These are phyloP conservation scores for Botia kubotai DNA, from an alignment of 2,797 vertebrate species.

Conservation along the genomic window DNA sequence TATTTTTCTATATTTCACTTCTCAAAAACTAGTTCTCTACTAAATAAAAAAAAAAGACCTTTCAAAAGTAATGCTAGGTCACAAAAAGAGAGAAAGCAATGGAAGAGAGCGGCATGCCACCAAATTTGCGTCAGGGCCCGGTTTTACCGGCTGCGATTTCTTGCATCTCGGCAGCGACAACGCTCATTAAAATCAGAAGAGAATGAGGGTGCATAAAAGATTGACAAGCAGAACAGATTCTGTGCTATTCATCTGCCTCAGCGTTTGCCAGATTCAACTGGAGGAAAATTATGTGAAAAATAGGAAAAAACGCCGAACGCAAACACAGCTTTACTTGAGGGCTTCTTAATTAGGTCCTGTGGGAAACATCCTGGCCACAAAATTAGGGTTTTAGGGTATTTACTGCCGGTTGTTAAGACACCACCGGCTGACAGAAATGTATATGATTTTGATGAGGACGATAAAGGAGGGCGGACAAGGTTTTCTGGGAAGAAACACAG, in stretches of 20 bases:
- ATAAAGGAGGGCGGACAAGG: background rate
- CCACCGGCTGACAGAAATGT: slow-evolving; percentile 10
- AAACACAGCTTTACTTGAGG: slow-evolving; percentile 48
- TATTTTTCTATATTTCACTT: too few relatives aligned
- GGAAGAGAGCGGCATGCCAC: slow-evolving; percentile 8
- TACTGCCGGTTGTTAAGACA: slow-evolving; percentile 28
- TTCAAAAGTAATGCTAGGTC: slow-evolving; percentile 23
- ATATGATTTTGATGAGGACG: slow-evolving; percentile 20
- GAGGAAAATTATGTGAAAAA: slow-evolving; percentile 37
- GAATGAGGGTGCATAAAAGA: slow-evolving; percentile 41
- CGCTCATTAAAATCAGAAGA: slow-evolving; percentile 46
- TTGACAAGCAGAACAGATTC: slow-evolving; percentile 50
- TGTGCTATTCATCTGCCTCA: slow-evolving; percentile 39
- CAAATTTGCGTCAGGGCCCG: slow-evolving; percentile 25
- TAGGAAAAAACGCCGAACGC: slow-evolving; percentile 31
- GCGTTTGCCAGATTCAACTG: slow-evolving; percentile 36
- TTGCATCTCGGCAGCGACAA: slow-evolving; percentile 1
- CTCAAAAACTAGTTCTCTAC: background rate
- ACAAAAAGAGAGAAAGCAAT: slow-evolving; percentile 23
- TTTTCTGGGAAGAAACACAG: background rate
- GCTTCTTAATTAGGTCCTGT: slow-evolving; percentile 49
- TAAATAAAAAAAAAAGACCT: slow-evolving; percentile 30
- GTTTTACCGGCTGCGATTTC: background rate
- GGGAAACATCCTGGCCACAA: slow-evolving; percentile 30
- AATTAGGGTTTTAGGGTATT: slow-evolving; percentile 6